A percentile compares a stretch with the other conserved stretches of the same genome.
These are phyloP conservation scores for Heliconius charithonia DNA, from an alignment of 2,888 invertebrate species.

Conservation along the genomic window DNA sequence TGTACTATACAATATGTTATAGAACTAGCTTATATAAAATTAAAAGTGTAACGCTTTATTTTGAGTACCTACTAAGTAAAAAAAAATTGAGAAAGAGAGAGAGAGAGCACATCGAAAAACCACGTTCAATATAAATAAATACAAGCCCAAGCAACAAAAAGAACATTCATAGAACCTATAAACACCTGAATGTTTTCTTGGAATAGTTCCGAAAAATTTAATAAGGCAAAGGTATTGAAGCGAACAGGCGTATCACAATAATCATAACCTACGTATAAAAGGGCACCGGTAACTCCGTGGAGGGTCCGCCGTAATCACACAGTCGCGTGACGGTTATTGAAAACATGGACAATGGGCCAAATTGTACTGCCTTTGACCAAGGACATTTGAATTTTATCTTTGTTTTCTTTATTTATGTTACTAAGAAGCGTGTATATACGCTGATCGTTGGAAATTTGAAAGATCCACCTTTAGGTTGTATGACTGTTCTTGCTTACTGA, in stretches of 20 bases:
- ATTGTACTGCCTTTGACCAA: slow-evolving; percentile 43
- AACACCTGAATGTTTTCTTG: background rate
- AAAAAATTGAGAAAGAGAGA: too few relatives aligned
- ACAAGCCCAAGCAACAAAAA: background rate
- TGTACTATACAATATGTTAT: too few relatives aligned
- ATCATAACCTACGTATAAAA: slow-evolving; percentile 36
- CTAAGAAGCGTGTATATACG: background rate
- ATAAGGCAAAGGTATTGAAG: background rate
- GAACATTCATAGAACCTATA: background rate
- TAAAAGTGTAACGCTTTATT: too few relatives aligned
- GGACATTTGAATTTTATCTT: background rate
- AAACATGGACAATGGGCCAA: slow-evolving; percentile 44
- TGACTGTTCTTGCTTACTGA: background rate
- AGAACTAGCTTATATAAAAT: too few relatives aligned
- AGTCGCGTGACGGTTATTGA: slow-evolving; percentile 48
- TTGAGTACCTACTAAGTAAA: too few relatives aligned
- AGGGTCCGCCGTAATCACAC: slow-evolving; percentile 45
- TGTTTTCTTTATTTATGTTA: background rate
- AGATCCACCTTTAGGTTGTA: background rate
- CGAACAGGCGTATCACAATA: slow-evolving; percentile 33
- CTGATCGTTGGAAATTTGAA: background rate
- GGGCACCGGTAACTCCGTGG: slow-evolving; percentile 32
- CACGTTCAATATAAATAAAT: background rate
- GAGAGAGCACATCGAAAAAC: too few relatives aligned
- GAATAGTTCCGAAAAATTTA: slow-evolving; percentile 13